Evolutionary conservation across 2,113 vertebrate genomes (phyloP).

Genomic region (Dolichallabes microphthalmus): DNA sequence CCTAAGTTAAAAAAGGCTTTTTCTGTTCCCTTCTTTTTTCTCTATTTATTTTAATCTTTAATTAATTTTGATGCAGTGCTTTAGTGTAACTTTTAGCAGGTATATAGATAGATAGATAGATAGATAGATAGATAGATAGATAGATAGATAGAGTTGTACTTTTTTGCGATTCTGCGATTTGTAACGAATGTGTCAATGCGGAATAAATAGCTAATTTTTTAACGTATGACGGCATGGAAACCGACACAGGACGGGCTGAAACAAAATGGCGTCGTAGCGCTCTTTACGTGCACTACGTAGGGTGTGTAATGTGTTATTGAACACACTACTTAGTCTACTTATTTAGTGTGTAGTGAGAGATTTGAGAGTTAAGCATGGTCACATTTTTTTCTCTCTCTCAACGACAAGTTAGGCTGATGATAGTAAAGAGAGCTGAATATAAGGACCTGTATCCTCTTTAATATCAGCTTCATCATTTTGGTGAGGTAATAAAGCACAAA

Average conservation of each 20-base stretch:
- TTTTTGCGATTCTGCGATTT: background rate
- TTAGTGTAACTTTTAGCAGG: background rate
- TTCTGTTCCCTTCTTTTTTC: background rate
- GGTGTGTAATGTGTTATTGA: background rate
- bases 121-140: background rate
- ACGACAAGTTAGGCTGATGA: background rate
- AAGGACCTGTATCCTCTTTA: background rate
- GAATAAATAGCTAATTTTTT: background rate
- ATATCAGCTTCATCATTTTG: background rate
- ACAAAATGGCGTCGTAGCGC: background rate
- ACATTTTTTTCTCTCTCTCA: background rate
- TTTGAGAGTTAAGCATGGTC: background rate
- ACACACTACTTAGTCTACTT: background rate
- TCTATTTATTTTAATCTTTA: background rate
- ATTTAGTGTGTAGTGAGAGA: background rate
- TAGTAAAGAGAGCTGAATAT: background rate
- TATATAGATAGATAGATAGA: background rate
- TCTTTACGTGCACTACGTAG: background rate
- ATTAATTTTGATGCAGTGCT: background rate
- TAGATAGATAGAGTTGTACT: background rate
- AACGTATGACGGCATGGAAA: conserved; percentile 1
- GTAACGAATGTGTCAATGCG: conserved; percentile 46
- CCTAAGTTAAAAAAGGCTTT: background rate
- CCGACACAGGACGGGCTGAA: conserved; percentile 20
- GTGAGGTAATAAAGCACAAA: background rate